Percentiles rank a stretch among this genome's conserved stretches.
phyloP scores from a whole-genome alignment of 1,140 invertebrate genomes.

The Calycopis cecrops region DNA sequence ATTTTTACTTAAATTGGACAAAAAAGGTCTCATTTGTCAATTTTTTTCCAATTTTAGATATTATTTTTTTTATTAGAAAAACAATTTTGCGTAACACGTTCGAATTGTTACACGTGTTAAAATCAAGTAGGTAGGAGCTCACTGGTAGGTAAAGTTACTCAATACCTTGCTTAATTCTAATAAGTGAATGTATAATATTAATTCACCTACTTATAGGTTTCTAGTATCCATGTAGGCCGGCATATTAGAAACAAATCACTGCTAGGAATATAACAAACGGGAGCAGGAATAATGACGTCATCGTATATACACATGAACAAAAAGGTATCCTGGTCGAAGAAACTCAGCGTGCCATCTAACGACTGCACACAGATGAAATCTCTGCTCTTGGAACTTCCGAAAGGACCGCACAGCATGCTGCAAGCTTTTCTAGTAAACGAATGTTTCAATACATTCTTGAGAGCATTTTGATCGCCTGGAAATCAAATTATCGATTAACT shows the following conservation, averaged over 20 bases:
- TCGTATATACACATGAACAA: constrained; percentile 85
- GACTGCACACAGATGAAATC: constrained; percentile 92
- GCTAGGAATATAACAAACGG: constrained; percentile 83
- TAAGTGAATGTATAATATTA: constrained; percentile 5
- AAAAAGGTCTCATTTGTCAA: too few relatives aligned
- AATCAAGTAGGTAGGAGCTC: too few relatives aligned
- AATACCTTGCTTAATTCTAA: too few relatives aligned
- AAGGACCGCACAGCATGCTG: constrained; percentile 85
- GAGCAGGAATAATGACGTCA: constrained; percentile 85
- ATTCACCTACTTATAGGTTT: constrained; percentile 84
- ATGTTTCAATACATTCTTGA: constrained; percentile 80
- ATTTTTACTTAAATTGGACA: too few relatives aligned
- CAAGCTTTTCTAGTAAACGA: constrained; percentile 78
- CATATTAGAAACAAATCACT: constrained; percentile 88
- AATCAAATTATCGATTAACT: constrained; percentile 3
- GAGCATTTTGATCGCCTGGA: constrained; percentile 78
- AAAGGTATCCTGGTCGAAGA: constrained; percentile 93
- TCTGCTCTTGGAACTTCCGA: constrained; percentile 85
- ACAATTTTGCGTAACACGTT: too few relatives aligned
- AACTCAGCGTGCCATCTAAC: constrained; percentile 87
- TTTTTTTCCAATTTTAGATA: too few relatives aligned
- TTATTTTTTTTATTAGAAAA: too few relatives aligned
- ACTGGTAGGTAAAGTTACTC: too few relatives aligned
- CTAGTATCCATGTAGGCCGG: constrained; percentile 83
- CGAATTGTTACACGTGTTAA: too few relatives aligned